Percentiles rank a stretch among this genome's conserved stretches.
Evolutionary conservation across 2,797 vertebrate species (phyloP).

Genomic region (Darevskia nairensis): DNA sequence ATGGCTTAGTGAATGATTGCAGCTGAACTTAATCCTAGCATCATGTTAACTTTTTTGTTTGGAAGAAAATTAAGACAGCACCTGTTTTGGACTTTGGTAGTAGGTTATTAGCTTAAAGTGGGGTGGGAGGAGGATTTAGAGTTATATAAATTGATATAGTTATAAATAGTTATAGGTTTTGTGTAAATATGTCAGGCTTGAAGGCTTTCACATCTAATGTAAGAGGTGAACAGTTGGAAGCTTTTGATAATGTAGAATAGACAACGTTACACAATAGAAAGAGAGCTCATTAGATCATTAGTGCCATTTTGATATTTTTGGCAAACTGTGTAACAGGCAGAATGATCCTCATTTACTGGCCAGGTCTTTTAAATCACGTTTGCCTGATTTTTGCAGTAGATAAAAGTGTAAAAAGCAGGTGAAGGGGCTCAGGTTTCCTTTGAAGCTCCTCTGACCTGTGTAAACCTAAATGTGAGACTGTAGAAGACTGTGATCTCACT

Average conservation of each 20-base stretch:
- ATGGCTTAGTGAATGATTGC: not conserved
- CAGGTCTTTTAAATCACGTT: not conserved
- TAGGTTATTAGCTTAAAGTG: not conserved
- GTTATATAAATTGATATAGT: not conserved
- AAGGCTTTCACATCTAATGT: not conserved
- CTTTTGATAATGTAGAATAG: not conserved
- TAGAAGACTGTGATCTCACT: not conserved
- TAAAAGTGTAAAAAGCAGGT: too few species aligned
- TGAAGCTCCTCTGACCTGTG: too few species aligned
- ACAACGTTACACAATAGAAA: not conserved
- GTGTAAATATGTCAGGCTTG: not conserved
- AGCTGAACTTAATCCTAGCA: not conserved
- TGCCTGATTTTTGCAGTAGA: not conserved
- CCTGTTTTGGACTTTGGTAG: not conserved
- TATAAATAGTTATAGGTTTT: not conserved
- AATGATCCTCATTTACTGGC: not conserved
- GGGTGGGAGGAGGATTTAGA: not conserved
- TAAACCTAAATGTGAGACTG: too few species aligned
- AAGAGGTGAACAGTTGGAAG: not conserved
- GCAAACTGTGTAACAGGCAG: not conserved
- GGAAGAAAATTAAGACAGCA: conserved; percentile 5
- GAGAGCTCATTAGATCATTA: not conserved
- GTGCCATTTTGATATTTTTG: not conserved
- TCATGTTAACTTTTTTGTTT: not conserved
- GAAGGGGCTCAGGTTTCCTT: too few species aligned